phyloP scores from a whole-genome alignment of 2,113 vertebrate genomes.

The Amblyopsis rosae region DNA sequence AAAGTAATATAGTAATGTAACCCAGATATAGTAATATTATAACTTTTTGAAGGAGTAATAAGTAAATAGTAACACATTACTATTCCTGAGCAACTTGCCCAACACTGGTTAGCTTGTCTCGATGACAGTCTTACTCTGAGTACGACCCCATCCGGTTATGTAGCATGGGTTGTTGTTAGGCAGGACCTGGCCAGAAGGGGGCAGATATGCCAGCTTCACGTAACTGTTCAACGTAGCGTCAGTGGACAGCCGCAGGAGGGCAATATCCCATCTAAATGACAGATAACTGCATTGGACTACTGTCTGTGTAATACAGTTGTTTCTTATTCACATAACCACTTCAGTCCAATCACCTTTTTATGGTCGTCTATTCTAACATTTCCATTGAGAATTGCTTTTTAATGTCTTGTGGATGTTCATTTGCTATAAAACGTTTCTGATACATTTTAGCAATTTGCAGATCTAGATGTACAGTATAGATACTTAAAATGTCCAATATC shows the following conservation, averaged over 20 bases:
- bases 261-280: conserved; percentile 83
- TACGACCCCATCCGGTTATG: conserved; percentile 89
- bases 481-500: too few species aligned
- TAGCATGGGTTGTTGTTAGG: conserved; percentile 82
- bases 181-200: conserved; percentile 76
- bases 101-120: not conserved
- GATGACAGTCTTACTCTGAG: conserved; percentile 78
- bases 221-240: conserved; percentile 77
- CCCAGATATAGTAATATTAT: not conserved
- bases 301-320: not conserved
- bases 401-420: too few species aligned
- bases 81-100: too few species aligned
- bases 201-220: conserved; percentile 81
- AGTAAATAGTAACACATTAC: too few species aligned
- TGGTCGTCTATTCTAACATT: too few species aligned
- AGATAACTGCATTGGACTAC: not conserved
- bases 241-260: conserved; percentile 79
- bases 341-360: not conserved
- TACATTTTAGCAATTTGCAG: too few species aligned
- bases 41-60: too few species aligned
- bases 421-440: too few species aligned
- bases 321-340: not conserved
- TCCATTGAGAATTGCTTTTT: too few species aligned
- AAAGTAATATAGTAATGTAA: not conserved
- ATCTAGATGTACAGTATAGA: too few species aligned